Percentiles rank a stretch among this genome's conserved stretches.
Conservation (phyloP, 2,888 invertebrate species). For the Labia minor region DNA sequence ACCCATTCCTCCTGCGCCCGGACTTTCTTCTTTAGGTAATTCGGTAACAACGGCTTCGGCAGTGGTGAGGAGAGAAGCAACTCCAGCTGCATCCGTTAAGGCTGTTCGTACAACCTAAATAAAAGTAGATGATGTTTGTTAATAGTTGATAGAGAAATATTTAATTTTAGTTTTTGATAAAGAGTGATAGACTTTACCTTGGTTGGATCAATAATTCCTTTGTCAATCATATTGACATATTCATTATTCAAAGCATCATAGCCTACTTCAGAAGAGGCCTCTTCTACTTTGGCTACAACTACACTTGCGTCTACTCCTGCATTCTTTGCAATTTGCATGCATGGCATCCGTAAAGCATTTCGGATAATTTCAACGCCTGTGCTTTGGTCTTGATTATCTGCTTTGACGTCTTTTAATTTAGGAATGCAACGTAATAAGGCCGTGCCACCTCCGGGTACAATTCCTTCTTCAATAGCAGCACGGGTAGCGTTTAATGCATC, state of each 20-base stretch:
- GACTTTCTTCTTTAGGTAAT: conserved; percentile 80
- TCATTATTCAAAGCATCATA: conserved; percentile 40
- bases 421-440: conserved; percentile 37
- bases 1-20: conserved; percentile 60
- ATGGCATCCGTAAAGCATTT: conserved; percentile 38
- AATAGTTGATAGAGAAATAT: too few species aligned
- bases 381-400: conserved; percentile 37
- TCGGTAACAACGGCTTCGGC: conserved; percentile 96
- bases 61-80: conserved; percentile 88
- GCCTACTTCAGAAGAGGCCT: conserved; percentile 34
- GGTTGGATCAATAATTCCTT: conserved; percentile 42
- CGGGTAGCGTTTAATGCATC: conserved; percentile 42
- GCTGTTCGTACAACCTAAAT: conserved; percentile 75
- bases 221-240: conserved; percentile 40
- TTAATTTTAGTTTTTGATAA: too few species aligned
- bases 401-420: conserved; percentile 34
- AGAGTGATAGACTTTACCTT: conserved; percentile 34
- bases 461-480: conserved; percentile 43
- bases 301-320: conserved; percentile 40
- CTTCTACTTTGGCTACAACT: conserved; percentile 32
- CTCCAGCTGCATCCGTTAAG: conserved; percentile 85
- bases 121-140: too few species aligned
- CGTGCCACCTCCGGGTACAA: conserved; percentile 42
- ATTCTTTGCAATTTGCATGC: conserved; percentile 41
- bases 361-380: conserved; percentile 39